Base-by-base conservation (phyloP, 2,113 vertebrate species). In the Melospiza melodia region DNA sequence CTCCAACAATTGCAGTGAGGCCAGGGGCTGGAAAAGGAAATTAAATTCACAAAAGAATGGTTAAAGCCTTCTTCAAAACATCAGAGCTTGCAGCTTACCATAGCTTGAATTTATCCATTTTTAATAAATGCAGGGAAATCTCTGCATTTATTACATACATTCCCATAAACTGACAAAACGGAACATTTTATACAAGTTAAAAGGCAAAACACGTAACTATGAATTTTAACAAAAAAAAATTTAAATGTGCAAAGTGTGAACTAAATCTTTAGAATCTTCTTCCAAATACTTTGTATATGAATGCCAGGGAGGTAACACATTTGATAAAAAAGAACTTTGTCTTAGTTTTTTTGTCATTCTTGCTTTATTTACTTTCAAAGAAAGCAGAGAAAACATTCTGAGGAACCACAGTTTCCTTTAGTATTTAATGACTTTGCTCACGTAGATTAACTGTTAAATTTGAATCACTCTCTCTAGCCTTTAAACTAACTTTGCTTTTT, bases 1-100 rank as follows among this genome's bases (percentile, higher is more conserved):
- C 98, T 79, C 98, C 98, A 77, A 98, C 98, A 61, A 98, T 95
- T 84, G 94, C 98, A 13, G 93, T 98, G 55, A 99, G 98, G 74
- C 98, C 98, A 1, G 98, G 98, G 79, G 98, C 98, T 99, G 63
- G 82, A 96, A 88, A 94, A 33, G 15, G 35, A 94, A 97, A 81
- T 69, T 12, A 78, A 93, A 95, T 43, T 85, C 79, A 89, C 5
- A 73, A 62, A 63, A 74, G 37, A 73, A 69, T 62, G 33, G 66
- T 96, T 72, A 74, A 59, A 73, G 12, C 9, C 24, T 33, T 33
- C 39, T 75, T 87, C 51, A 72, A 63, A 90, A 86, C 35, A 54
- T 41, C 7, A 44, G 8, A 77, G 33, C 9, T 71, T 5, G 11
- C 11, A 61, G 12, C 25, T 78, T 65, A 63, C 17, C 4, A 6